phyloP scores from a whole-genome alignment of 2,113 vertebrate genomes.

The Gnathonemus longibarbis region DNA sequence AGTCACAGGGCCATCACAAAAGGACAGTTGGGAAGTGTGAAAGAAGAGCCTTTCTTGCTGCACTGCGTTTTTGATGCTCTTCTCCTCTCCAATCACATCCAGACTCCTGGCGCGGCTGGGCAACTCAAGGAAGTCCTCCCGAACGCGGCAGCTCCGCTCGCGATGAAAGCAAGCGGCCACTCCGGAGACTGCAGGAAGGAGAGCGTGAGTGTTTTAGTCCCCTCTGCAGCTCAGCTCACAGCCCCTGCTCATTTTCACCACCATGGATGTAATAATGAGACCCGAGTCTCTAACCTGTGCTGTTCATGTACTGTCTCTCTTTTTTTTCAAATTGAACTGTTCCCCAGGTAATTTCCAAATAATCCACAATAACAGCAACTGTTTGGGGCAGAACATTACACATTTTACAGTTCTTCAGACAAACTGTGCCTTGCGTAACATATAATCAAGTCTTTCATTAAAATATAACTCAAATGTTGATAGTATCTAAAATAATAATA shows the following conservation, averaged over 20 bases:
- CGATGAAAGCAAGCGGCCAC: conserved; percentile 34
- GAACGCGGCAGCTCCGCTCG: conserved; percentile 12
- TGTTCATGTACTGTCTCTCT: background rate
- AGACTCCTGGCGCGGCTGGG: conserved; percentile 16
- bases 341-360: background rate
- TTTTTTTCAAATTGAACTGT: background rate
- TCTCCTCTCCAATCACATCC: conserved; percentile 24
- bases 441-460: background rate
- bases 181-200: conserved; percentile 30
- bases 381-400: background rate
- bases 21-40: background rate
- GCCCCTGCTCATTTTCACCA: background rate
- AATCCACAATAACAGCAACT: background rate
- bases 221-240: background rate
- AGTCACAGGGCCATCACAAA: background rate
- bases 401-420: background rate
- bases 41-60: background rate
- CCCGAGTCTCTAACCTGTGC: background rate
- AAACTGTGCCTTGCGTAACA: background rate
- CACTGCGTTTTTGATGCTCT: conserved; percentile 8
- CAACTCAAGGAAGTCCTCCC: background rate
- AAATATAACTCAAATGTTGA: background rate
- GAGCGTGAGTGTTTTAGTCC: conserved; percentile 28
- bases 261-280: background rate
- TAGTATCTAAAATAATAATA: background rate